Evolutionary conservation across 2,797 vertebrate genomes (phyloP), one percentile per base, ranked within the genome.

Genomic region (Myotis pilosus): DNA sequence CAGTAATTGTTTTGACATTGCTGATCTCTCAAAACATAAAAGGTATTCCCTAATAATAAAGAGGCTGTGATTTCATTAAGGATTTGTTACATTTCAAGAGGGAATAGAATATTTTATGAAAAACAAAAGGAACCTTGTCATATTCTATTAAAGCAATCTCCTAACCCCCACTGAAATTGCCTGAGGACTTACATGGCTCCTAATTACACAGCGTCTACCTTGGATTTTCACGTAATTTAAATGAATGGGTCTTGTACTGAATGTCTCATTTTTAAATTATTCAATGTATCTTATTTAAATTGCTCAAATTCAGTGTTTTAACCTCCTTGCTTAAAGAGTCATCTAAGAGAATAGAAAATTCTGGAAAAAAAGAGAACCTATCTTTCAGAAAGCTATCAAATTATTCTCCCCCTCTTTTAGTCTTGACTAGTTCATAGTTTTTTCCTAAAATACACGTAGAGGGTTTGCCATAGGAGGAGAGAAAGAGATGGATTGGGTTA

Each of bases 121-220:
- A 97, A 96, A 96, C 92, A 91, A 97, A 96, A 97, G 94, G 74
- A 97, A 96, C 62, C 92, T 96, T 97, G 97, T 97, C 96, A 97
- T 97, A 92, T 94, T 96, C 92, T 95, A 96, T 97, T 97, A 97
- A 93, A 91, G 89, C 47, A 83, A 79, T 96, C 80, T 92, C 76
- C 76, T 94, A 96, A 96, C 87, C 91, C 94, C 87, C 76, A 85
- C 66, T 93, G 96, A 95, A 97, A 96, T 90, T 71, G 94, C 96
- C 96, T n/a, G 91, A 96, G 94, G 95, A 94, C 87, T 86, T 92
- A 57, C 68, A 87, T 10, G 4, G 62, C 69, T 96, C 93, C 95
- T 96, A 96, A 97, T 97, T 97, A 92, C 84, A 94, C 16, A 87
- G 89, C 82, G 76, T 94, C 89, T 97, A 96, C 93, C 87, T 96